Percentiles rank a stretch among this genome's conserved stretches.
Conservation (phyloP, 2,113 vertebrate genomes). For the Anser cygnoides region DNA sequence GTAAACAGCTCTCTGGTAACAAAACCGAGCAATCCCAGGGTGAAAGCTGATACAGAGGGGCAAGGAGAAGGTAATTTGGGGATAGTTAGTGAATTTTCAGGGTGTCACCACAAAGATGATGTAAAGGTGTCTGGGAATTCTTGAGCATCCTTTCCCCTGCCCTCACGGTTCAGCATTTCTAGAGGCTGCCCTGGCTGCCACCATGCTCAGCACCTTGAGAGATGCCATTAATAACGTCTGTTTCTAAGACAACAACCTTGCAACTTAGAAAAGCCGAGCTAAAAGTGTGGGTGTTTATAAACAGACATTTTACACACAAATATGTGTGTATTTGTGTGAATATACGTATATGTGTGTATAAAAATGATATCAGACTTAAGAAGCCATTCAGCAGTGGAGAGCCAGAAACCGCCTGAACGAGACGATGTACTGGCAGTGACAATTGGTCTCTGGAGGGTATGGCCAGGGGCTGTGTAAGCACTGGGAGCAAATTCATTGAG, state of each 20-base stretch:
- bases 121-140: not conserved
- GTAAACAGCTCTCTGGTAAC: not conserved
- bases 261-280: not conserved
- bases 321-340: not conserved
- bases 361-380: not conserved
- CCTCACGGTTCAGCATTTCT: not conserved
- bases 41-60: not conserved
- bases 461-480: not conserved
- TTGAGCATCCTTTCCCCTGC: not conserved
- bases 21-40: not conserved
- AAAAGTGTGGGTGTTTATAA: conserved; percentile 32
- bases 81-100: not conserved
- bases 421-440: not conserved
- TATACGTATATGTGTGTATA: not conserved
- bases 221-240: not conserved
- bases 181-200: not conserved
- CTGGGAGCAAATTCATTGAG: not conserved
- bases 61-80: not conserved
- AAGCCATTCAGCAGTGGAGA: not conserved
- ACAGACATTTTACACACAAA: not conserved
- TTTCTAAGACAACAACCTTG: conserved; percentile 67
- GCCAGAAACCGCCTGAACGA: not conserved
- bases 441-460: not conserved
- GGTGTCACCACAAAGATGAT: not conserved
- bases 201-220: not conserved